Conservation (phyloP, 1,140 invertebrate genomes). For the Scaptomyza hsui region DNA sequence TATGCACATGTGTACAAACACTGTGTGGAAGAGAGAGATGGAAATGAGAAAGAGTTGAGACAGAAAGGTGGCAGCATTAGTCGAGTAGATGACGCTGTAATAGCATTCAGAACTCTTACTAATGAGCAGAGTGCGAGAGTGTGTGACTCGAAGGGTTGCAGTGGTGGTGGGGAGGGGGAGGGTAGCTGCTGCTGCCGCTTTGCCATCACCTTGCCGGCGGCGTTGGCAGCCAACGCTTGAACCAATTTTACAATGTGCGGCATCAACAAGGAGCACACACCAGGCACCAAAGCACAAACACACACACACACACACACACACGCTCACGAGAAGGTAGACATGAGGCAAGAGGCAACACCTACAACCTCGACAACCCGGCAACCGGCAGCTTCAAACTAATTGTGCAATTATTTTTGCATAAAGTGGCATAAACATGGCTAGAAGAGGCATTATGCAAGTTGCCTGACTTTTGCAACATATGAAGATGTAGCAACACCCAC, state of each 20-base stretch:
- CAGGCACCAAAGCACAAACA: constrained; percentile 19
- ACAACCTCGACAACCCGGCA: constrained; percentile 29
- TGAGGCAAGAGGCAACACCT: constrained; percentile 4
- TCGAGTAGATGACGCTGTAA: constrained; percentile 80
- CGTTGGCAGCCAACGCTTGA: constrained; percentile 73
- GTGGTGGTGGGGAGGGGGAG: constrained; percentile 12
- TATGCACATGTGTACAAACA: constrained; percentile 77
- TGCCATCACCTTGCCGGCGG: constrained; percentile 49
- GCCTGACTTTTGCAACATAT: constrained; percentile 77
- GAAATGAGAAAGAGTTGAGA: background rate
- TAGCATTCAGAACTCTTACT: constrained; percentile 82
- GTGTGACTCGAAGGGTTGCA: too few species aligned
- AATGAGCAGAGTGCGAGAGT: constrained; percentile 59
- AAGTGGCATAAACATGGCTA: constrained; percentile 83
- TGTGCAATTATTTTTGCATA: constrained; percentile 84
- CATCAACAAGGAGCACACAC: constrained; percentile 24
- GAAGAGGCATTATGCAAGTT: constrained; percentile 83
- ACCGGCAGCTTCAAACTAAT: constrained; percentile 82
- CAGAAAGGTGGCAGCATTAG: constrained; percentile 46
- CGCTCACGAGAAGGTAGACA: constrained; percentile 23
- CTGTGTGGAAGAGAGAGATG: background rate
- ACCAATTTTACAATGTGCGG: constrained; percentile 76
- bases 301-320: too few species aligned
- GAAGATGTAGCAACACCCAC: constrained; percentile 52
- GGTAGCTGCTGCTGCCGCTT: constrained; percentile 46